Conservation (phyloP, 1,140 invertebrate genomes). For the Drosophila chauvacae region DNA sequence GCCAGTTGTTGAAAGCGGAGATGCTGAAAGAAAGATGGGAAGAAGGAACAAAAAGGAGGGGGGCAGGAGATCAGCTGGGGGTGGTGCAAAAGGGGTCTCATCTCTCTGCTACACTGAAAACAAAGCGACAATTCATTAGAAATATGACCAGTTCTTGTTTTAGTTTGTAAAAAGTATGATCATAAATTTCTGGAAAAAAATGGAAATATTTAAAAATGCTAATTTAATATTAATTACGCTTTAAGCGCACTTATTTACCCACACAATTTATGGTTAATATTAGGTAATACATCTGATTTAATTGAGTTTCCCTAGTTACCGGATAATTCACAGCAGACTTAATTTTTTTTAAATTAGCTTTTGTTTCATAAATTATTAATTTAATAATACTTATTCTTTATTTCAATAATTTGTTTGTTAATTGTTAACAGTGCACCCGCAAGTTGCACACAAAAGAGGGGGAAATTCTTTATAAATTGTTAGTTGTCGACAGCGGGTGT, state of each 20-base stretch:
- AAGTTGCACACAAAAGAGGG: conserved; percentile 20
- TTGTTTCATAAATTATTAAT: not conserved
- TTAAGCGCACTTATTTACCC: not conserved
- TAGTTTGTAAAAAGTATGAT: no score
- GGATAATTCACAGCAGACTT: not conserved
- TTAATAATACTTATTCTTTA: not conserved
- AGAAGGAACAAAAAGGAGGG: not conserved
- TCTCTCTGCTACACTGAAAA: conserved; percentile 12
- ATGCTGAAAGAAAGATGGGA: conserved; percentile 9
- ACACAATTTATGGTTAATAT: not conserved
- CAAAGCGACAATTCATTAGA: not conserved
- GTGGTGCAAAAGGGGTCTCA: not conserved
- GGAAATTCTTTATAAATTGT: conserved; percentile 72
- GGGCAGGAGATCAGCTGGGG: not conserved
- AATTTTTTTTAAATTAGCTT: not conserved
- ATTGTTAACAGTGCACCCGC: conserved; percentile 9
- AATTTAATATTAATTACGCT: not conserved
- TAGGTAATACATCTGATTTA: not conserved
- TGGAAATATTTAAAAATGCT: no score
- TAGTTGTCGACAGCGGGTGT: conserved; percentile 54
- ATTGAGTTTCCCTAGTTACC: not conserved
- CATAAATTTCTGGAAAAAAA: no score
- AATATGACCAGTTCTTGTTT: not conserved
- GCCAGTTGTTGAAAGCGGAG: conserved; percentile 56
- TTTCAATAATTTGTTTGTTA: not conserved